Evolutionary conservation across 2,797 vertebrate genomes (phyloP).

Genomic region (Cynopterus sphinx): DNA sequence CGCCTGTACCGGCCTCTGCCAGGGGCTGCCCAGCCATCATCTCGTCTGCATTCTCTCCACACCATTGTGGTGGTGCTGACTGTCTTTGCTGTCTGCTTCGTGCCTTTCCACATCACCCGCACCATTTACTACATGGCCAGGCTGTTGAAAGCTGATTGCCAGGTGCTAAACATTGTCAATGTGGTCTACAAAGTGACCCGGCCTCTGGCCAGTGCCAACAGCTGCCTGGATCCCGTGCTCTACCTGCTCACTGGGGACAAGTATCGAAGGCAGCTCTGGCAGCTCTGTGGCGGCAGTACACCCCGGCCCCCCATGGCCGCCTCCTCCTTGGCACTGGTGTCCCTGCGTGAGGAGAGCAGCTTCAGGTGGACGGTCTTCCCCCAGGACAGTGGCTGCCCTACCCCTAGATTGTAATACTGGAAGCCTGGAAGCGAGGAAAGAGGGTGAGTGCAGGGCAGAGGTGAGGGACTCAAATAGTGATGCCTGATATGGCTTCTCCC

Average conservation of each 20-base stretch:
- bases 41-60: slow-evolving; percentile 90
- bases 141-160: slow-evolving; percentile 88
- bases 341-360: slow-evolving; percentile 12
- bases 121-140: slow-evolving; percentile 95
- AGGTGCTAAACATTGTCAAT: slow-evolving; percentile 92
- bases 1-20: slow-evolving; percentile 86
- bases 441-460: not conserved
- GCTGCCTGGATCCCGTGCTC: slow-evolving; percentile 95
- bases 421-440: not conserved
- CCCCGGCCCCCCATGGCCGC: accelerated
- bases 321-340: slow-evolving; percentile 73
- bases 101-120: slow-evolving; percentile 96
- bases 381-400: accelerated
- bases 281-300: slow-evolving; percentile 72
- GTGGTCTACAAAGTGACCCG: slow-evolving; percentile 96
- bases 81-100: slow-evolving; percentile 93
- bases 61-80: slow-evolving; percentile 92
- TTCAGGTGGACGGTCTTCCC: not conserved
- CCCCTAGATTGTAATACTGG: not conserved
- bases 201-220: slow-evolving; percentile 94
- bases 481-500: not conserved
- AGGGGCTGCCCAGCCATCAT: slow-evolving; percentile 75
- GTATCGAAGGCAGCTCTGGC: slow-evolving; percentile 87
- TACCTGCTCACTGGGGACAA: slow-evolving; percentile 94
- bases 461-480: not conserved